These are phyloP conservation scores for Eupithecia exiguata DNA, from an alignment of 2,888 invertebrate genomes.

Conservation along the genomic window DNA sequence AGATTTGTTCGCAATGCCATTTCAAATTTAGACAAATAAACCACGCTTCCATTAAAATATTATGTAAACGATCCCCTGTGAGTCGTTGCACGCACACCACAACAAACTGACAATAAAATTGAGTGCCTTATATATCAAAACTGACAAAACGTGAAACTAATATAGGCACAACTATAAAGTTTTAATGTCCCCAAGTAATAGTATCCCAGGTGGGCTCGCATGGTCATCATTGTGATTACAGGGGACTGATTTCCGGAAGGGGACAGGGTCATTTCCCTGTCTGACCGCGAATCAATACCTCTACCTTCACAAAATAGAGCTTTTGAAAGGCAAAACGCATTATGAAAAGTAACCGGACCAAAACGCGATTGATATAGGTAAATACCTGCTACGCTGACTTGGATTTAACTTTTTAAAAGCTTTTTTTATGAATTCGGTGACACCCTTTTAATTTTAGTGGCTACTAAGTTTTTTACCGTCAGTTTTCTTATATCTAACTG, in stretches of 20 bases:
- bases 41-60: background rate
- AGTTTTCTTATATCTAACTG: background rate
- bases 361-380: background rate
- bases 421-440: background rate
- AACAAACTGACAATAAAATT: background rate
- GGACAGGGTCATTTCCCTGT: conserved; percentile 56
- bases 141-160: background rate
- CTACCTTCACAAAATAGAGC: conserved; percentile 16
- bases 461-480: background rate
- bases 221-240: conserved; percentile 56
- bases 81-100: conserved; percentile 7
- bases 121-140: conserved; percentile 13
- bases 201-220: conserved; percentile 56
- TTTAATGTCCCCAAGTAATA: conserved; percentile 37
- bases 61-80: background rate
- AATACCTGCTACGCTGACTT: background rate
- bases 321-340: conserved; percentile 5
- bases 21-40: background rate
- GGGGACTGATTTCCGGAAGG: conserved; percentile 68
- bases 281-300: conserved; percentile 53
- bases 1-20: background rate
- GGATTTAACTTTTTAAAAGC: conserved; percentile 10
- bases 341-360: background rate
- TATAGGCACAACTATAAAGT: conserved; percentile 34
- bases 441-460: conserved; percentile 4